Evolutionary conservation across 37 sponge, comb jelly and placozoan genomes (phyloP), one percentile per base, ranked within the genome.

Genomic region (Axinella damicornis): DNA sequence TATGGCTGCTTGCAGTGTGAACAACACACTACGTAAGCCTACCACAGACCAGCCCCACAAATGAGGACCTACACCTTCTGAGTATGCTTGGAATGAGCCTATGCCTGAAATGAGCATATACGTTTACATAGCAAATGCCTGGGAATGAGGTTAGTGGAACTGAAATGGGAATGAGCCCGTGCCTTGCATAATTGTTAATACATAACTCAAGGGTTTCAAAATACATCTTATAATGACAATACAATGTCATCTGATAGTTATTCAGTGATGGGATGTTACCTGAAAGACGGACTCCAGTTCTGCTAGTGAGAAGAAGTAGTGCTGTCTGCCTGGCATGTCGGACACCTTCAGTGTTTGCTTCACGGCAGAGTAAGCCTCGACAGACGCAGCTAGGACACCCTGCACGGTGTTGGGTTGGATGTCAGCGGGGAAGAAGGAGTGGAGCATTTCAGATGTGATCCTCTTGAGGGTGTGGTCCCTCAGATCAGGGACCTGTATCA

Each of bases 251-350:
- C 4, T 67, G 19, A 27, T 5, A 9, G 6, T 24, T 67, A 6
- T 67, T 22, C 13, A 39, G 9, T 4, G 2, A 20, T 73, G 24
- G n/a, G 20, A 22, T 24, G 36, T 56, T 40, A 92, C 93, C 78
- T 88, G 89, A 64, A 80, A 88, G 1, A 78, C 78, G 40, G 81
- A 85, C 30, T 73, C 82, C 18, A 92, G 52, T 9, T 84, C 65
- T 0, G 36, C 30, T 62, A 92, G 71, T 21, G 93, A 92, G 76
- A 88, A 92, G 58, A 88, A 38, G 73, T 92, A 92, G 71, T 92
- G 93, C 22, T 77, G 71, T 39, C 93, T 79, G 57, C 93, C 93
- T 46, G 93, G 89, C 65, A 84, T 77, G 67, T 69, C 62, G 12
- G 93, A 92, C 15, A 38, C 52, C 13, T 40, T 75, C 52, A 92